phyloP scores from a whole-genome alignment of 2,113 vertebrate genomes.

The Charina bottae region DNA sequence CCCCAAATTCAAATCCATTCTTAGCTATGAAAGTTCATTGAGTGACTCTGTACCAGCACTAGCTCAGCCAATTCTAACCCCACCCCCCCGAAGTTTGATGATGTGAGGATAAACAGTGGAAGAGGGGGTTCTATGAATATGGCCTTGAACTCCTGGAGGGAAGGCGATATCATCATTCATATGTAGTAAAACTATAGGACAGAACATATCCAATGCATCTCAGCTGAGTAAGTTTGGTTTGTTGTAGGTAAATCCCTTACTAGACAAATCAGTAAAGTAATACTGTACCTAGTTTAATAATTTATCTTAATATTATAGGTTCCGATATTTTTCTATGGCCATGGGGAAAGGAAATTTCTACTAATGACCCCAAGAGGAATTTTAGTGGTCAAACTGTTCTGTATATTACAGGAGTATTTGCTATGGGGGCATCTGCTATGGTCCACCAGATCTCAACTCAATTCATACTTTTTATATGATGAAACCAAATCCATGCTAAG shows the following conservation, averaged over 20 bases:
- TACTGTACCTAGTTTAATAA: background rate
- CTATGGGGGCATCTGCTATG: background rate
- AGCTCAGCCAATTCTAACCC: background rate
- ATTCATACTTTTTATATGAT: background rate
- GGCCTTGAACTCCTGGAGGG: background rate
- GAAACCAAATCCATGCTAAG: background rate
- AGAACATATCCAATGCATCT: background rate
- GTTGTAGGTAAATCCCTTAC: background rate
- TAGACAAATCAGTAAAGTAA: background rate
- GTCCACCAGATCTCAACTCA: background rate
- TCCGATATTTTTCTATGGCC: background rate
- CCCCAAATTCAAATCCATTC: background rate
- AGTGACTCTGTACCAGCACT: background rate
- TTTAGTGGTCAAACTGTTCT: background rate
- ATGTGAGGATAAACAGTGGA: background rate
- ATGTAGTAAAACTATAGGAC: background rate
- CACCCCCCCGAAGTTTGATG: background rate
- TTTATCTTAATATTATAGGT: background rate
- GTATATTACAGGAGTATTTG: background rate
- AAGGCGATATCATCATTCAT: background rate
- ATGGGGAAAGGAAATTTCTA: background rate
- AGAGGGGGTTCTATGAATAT: background rate
- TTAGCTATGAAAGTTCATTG: background rate
- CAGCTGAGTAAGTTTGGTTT: background rate
- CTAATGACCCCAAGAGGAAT: background rate